A percentile compares a stretch with the other conserved stretches of the same genome.
Conservation (phyloP, 2,888 invertebrate genomes). For the Parnassius orleans region DNA sequence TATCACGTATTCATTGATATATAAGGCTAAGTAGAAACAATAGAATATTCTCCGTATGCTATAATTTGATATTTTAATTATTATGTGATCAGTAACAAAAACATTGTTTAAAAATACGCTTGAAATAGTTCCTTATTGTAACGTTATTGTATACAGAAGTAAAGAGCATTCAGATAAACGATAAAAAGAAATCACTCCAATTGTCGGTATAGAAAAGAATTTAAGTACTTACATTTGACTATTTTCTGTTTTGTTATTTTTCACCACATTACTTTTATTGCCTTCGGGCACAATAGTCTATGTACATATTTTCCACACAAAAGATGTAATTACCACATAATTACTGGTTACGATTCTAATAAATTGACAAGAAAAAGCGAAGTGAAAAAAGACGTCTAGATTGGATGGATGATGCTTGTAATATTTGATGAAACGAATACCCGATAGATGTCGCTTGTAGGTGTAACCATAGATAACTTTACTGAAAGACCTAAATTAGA, state of each 20-base stretch:
- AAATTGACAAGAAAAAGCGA: slow-evolving; percentile 68
- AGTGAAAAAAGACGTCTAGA: slow-evolving; percentile 69
- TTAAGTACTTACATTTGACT: slow-evolving; percentile 54
- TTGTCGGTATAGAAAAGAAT: slow-evolving; percentile 42
- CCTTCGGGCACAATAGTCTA: slow-evolving; percentile 51
- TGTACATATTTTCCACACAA: slow-evolving; percentile 46
- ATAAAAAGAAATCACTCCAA: slow-evolving; percentile 52
- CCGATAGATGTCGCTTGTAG: slow-evolving; percentile 60
- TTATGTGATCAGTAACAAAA: background rate
- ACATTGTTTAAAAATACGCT: background rate
- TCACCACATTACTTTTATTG: slow-evolving; percentile 33
- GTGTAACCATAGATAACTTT: slow-evolving; percentile 54
- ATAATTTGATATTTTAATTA: slow-evolving; percentile 23
- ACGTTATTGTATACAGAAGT: slow-evolving; percentile 17
- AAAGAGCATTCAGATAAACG: slow-evolving; percentile 31
- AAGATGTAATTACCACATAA: slow-evolving; percentile 51
- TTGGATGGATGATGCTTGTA: slow-evolving; percentile 51
- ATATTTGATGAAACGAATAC: slow-evolving; percentile 37
- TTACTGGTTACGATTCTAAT: slow-evolving; percentile 59
- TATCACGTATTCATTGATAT: slow-evolving; percentile 44
- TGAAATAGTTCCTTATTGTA: background rate
- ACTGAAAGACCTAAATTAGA: slow-evolving; percentile 45
- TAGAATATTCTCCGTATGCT: slow-evolving; percentile 31
- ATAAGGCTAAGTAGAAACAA: slow-evolving; percentile 35
- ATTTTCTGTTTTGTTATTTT: slow-evolving; percentile 39